These are phyloP conservation scores for Pandemis heparana DNA, from an alignment of 2,888 invertebrate genomes.

Conservation along the genomic window DNA sequence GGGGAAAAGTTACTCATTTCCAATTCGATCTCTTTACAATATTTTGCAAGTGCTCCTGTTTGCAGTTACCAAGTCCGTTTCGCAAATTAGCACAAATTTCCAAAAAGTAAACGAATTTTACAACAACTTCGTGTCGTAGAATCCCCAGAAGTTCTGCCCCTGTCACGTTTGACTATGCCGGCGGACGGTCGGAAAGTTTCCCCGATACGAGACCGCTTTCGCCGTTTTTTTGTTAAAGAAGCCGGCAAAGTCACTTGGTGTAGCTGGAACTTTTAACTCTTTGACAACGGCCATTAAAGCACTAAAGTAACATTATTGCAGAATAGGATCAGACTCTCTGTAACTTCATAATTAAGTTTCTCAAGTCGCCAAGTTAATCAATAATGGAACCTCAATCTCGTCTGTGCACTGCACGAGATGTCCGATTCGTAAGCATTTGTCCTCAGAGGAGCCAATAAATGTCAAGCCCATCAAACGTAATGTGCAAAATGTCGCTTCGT, in stretches of 20 bases:
- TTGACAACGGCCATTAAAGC: background rate
- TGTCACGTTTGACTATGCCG: background rate
- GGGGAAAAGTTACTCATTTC: slow-evolving; percentile 18
- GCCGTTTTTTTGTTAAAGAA: background rate
- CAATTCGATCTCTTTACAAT: slow-evolving; percentile 8
- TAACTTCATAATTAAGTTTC: background rate
- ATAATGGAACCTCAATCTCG: slow-evolving; percentile 14
- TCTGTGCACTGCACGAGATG: background rate
- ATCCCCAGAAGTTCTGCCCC: slow-evolving; percentile 1
- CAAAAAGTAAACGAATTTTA: background rate
- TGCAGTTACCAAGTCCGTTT: slow-evolving; percentile 22
- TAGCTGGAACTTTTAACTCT: slow-evolving; percentile 8
- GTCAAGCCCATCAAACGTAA: slow-evolving; percentile 40
- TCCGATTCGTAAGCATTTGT: slow-evolving; percentile 22
- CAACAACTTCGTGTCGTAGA: slow-evolving; percentile 18
- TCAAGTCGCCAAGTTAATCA: background rate
- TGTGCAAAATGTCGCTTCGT: slow-evolving; percentile 37
- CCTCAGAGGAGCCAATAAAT: slow-evolving; percentile 31
- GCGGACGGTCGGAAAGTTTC: background rate
- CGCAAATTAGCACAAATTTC: slow-evolving; percentile 10
- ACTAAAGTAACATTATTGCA: background rate
- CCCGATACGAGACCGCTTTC: background rate
- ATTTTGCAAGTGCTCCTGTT: slow-evolving; percentile 16
- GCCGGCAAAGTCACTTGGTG: background rate
- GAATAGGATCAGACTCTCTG: background rate